These are phyloP conservation scores for Nothura maculosa DNA, from an alignment of 2,797 vertebrate species.

Conservation along the genomic window DNA sequence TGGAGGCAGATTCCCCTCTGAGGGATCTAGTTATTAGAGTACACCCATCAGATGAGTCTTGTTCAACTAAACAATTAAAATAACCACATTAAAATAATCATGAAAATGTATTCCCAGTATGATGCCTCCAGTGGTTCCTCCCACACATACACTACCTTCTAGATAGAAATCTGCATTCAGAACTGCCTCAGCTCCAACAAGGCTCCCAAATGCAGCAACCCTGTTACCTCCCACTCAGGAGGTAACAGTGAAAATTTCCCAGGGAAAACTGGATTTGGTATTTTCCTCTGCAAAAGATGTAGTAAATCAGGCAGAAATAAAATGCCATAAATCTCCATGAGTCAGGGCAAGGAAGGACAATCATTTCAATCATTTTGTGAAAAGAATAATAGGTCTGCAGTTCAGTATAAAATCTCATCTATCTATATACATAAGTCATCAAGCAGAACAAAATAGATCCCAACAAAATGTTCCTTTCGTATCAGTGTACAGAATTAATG, in stretches of 20 bases:
- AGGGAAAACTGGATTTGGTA: slow-evolving; percentile 27
- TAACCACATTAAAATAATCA: slow-evolving; percentile 35
- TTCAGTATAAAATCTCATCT: slow-evolving; percentile 26
- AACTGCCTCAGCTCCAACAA: background rate
- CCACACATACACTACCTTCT: background rate
- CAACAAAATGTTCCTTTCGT: slow-evolving; percentile 45
- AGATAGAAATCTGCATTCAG: slow-evolving; percentile 6
- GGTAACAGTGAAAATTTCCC: background rate
- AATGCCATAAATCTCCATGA: background rate
- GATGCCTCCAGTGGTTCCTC: background rate
- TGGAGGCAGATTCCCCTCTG: slow-evolving; percentile 20
- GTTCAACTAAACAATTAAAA: slow-evolving; percentile 60
- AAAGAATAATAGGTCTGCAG: slow-evolving; percentile 28
- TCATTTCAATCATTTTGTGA: background rate
- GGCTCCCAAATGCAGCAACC: background rate
- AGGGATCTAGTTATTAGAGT: slow-evolving; percentile 32
- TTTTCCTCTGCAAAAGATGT: background rate
- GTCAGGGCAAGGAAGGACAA: slow-evolving; percentile 19
- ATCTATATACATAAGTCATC: slow-evolving; percentile 31
- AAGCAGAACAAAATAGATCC: slow-evolving; percentile 41
- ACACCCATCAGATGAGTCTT: slow-evolving; percentile 29
- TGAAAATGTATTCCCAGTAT: slow-evolving; percentile 3
- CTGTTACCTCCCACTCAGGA: background rate
- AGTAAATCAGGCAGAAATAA: slow-evolving; percentile 38
- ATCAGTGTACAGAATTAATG: slow-evolving; percentile 9